Evolutionary conservation across 2,888 invertebrate species (phyloP), one percentile per base, ranked within the genome.

Genomic region (Dicyrtoma fusca): DNA sequence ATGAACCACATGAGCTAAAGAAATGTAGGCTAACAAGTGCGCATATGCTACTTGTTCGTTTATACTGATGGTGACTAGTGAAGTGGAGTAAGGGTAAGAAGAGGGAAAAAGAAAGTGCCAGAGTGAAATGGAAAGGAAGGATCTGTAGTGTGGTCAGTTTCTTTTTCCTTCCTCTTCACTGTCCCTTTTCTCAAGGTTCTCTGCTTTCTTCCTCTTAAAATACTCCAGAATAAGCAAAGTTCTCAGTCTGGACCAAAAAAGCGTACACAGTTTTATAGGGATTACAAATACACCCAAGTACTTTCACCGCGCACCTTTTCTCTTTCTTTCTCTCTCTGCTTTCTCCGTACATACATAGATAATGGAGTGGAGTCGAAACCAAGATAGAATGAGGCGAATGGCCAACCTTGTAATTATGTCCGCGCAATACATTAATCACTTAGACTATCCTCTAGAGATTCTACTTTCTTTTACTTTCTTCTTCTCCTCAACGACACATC

Each of bases 361-460:
- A 26, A 34, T 17, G 13, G 44, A 26, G 34, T 13, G 14, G 25
- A 23, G 25, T 19, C 17, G 49, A 21, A 47, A 47, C 6, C 14
- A 23, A 45, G 49, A 53, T 21, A 55, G 59, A 45, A 44, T 19
- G 21, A 53, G 53, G 53, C 21, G 53, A 53, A 21, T 53, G 59
- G 42, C 14, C n/a, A 71, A 71, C 61, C 71, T 70, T 71, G 76
- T 76, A 76, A 76, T 76, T 76, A 74, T 76, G 74, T 74, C 71
- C 73, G 71, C 61, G 71, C 73, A 66, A 72, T 74, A 76, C 76
- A 76, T 76, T 76, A 76, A 76, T 76, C 76, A 76, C 74, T 76
- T 74, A 74, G 76, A 45, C 61, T 42, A 59, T 71, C 71, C 74
- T 69, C 71, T 21, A 69, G 72, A 75, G 74, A 72, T 66, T 62